phyloP scores from a whole-genome alignment of 1,140 invertebrate species.

The Diorhabda carinulata region DNA sequence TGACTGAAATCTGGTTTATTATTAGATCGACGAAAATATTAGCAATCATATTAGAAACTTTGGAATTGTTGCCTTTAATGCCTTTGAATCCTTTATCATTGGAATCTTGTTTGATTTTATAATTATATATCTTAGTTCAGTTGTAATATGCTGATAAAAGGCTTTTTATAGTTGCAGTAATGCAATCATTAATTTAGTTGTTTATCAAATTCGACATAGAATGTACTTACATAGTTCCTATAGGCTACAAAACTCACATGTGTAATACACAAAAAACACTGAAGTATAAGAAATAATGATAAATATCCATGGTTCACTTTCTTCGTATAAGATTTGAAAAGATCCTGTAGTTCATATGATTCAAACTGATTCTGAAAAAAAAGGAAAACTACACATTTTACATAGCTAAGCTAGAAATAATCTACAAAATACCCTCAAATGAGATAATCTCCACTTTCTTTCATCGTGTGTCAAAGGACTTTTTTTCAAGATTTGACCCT shows the following conservation, averaged over 20 bases:
- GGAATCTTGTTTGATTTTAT: too few species aligned
- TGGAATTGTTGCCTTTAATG: too few species aligned
- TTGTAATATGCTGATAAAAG: too few species aligned
- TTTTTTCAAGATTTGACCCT: background rate
- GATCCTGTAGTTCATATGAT: slow-evolving; percentile 65
- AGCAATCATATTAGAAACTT: too few species aligned
- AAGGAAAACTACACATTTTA: slow-evolving; percentile 4
- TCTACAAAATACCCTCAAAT: slow-evolving; percentile 31
- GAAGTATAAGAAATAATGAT: slow-evolving; percentile 68
- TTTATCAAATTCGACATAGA: too few species aligned
- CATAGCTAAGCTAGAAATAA: background rate
- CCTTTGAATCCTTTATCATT: too few species aligned
- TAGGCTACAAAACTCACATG: slow-evolving; percentile 56
- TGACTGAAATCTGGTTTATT: too few species aligned
- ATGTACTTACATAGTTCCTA: too few species aligned
- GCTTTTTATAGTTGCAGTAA: too few species aligned
- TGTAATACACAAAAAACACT: slow-evolving; percentile 58
- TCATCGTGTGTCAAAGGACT: slow-evolving; percentile 23
- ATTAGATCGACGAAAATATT: too few species aligned
- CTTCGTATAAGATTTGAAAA: slow-evolving; percentile 70
- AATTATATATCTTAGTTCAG: too few species aligned
- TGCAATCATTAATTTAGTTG: too few species aligned
- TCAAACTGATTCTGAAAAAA: slow-evolving; percentile 52
- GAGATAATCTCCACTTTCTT: slow-evolving; percentile 30
- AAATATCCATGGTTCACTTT: slow-evolving; percentile 73